Evolutionary conservation across 2,113 vertebrate species (phyloP).

Genomic region (Parotia lawesii): DNA sequence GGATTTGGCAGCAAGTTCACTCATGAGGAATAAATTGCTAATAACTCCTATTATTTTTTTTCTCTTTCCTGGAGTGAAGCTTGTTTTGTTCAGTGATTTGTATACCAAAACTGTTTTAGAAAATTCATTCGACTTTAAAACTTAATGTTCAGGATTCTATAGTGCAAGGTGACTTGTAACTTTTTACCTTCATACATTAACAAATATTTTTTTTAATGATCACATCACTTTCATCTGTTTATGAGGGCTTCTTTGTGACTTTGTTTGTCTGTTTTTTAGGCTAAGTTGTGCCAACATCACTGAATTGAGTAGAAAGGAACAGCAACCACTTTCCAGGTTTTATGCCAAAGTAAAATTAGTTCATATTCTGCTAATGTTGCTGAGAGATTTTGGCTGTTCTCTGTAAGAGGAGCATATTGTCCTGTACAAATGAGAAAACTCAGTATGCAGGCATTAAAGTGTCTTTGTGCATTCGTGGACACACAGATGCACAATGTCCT

Average conservation of each 20-base stretch:
- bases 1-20: background rate
- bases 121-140: background rate
- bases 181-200: background rate
- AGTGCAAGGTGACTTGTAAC: background rate
- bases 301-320: background rate
- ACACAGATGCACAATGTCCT: background rate
- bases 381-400: background rate
- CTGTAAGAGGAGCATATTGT: background rate
- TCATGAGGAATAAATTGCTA: background rate
- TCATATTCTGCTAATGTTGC: background rate
- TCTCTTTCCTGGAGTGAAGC: background rate
- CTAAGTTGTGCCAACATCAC: background rate
- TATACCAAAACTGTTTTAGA: background rate
- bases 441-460: background rate
- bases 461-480: background rate
- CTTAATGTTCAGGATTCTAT: background rate
- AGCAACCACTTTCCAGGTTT: background rate
- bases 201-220: background rate
- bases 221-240: background rate
- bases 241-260: background rate
- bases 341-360: background rate
- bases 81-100: background rate
- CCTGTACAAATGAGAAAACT: background rate
- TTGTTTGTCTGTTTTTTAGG: background rate
- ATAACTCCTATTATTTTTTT: background rate